Evolutionary conservation across 1,140 invertebrate genomes (phyloP).

Genomic region (Bursaphelenchus mucronatus): DNA sequence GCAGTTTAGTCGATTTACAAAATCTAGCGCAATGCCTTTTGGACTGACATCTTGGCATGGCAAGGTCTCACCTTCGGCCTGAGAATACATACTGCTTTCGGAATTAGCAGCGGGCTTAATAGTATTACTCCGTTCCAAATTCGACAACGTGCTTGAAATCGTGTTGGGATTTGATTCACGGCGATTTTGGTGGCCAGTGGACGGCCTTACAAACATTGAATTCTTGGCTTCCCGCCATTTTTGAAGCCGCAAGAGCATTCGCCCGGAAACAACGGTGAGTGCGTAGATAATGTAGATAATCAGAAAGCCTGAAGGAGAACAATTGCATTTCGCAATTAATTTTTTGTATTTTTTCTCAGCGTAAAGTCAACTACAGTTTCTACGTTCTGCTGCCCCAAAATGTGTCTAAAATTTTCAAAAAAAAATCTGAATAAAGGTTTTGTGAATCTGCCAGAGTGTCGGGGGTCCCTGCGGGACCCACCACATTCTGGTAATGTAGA

Average conservation of each 20-base stretch:
- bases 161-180: background rate
- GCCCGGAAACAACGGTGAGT: background rate
- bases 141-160: background rate
- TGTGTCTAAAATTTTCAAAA: no score
- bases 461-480: no score
- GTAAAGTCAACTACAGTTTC: no score
- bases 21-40: background rate
- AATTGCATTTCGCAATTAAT: no score
- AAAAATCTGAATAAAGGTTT: no score
- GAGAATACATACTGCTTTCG: background rate
- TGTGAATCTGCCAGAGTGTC: no score
- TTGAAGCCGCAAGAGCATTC: conserved; percentile 9
- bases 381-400: no score
- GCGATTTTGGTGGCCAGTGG: background rate
- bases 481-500: conserved; percentile 2
- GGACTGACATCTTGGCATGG: background rate
- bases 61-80: no score
- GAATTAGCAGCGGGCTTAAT: background rate
- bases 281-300: conserved; percentile 12
- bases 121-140: conserved; percentile 2
- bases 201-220: conserved; percentile 6
- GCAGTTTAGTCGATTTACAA: background rate
- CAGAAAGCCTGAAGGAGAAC: conserved; percentile 11
- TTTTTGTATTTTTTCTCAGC: background rate
- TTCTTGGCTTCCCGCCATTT: conserved; percentile 10